Base-by-base conservation (phyloP, 2,888 invertebrate species). In the Periphyllus acericola region DNA sequence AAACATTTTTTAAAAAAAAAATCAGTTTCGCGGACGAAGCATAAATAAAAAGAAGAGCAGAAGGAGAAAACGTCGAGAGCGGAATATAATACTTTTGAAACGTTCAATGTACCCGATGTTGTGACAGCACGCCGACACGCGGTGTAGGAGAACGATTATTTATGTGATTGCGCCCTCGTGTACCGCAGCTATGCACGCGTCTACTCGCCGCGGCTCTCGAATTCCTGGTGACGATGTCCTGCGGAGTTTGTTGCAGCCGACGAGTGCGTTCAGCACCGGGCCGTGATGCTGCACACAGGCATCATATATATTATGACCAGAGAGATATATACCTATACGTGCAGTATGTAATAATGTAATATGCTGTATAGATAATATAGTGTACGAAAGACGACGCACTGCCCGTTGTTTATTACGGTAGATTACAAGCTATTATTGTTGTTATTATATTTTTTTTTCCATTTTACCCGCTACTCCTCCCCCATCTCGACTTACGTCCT, bases 351-450 rank as follows among this genome's bases (percentile, higher is more conserved):
- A 19, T n/a, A 21, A 21, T 21, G 19, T 46, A 46, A 46, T 46
- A 46, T 46, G 46, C 46, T 46, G 9, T 46, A 9, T 9, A 46
- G 8, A 55, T 19, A 55, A 21, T 21, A 55, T 21, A 21, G 19
- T 17, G 55, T 55, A 55, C 21, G 21, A 55, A 55, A 29, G 29
- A 11, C 40, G 11, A n/a, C 60, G 40, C n/a, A n/a, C n/a, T 21
- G 75, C 21, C 17, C 19, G 75, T 75, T 75, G 75, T 75, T 72
- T 52, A 40, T 55, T 55, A n/a, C 52, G 72, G 72, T 72, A 52
- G 52, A 72, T 72, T 52, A 72, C n/a, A 14, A 72, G 40, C 29
- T 17, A 36, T 29, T 80, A 80, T 80, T 68, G 68, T 68, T 29
- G 68, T 68, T 29, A 11, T 68, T 68, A 66, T 66, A 21, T 55